Base-by-base conservation (phyloP, 2,888 invertebrate species). In the Oxycera nigricornis region DNA sequence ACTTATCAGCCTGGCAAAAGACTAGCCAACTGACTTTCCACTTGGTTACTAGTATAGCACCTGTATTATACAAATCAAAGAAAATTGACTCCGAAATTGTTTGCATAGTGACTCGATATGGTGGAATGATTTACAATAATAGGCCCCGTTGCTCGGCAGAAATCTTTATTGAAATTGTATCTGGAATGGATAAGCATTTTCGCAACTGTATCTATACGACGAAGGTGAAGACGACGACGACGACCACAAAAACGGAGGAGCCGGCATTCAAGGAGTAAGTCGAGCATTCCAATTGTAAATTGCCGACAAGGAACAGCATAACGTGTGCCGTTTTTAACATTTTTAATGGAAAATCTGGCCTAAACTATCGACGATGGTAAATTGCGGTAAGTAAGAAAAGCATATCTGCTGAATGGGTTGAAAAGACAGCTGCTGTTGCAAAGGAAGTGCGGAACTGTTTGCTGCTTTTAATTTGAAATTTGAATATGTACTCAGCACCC, bases 61-160 rank as follows among this genome's bases (percentile, higher is more conserved):
- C 59, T 57, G 41, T 57, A 73, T 59, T 61, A 68, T 67, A 76
- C 76, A 76, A 76, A 76, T 76, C 74, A 76, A 76, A 74, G 76
- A 68, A 76, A 74, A 76, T 76, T 76, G 76, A 74, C 74, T 76
- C 55, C 39, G 57, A 70, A 57, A 76, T 62, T 46, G 57, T 76
- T 76, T 76, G 76, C 76, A 76, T 76, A 76, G 74, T 65, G 52
- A 30, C 76, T 67, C 73, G 76, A 76, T 76, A 74, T 76, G 76
- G 76, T 74, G 74, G 59, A 67, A 72, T 76, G 76, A 74, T 76
- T 76, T 76, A 74, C 74, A 76, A 76, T 76, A 76, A 76, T 76
- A 76, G 73, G 74, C 62, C 46, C 14, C 57, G 24, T 46, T 41
- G 59, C 24, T 76, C 65, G 70, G 30, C 9, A 50, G 26, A 70